phyloP scores from a whole-genome alignment of 2,113 vertebrate genomes.

The Aphyosemion australe region DNA sequence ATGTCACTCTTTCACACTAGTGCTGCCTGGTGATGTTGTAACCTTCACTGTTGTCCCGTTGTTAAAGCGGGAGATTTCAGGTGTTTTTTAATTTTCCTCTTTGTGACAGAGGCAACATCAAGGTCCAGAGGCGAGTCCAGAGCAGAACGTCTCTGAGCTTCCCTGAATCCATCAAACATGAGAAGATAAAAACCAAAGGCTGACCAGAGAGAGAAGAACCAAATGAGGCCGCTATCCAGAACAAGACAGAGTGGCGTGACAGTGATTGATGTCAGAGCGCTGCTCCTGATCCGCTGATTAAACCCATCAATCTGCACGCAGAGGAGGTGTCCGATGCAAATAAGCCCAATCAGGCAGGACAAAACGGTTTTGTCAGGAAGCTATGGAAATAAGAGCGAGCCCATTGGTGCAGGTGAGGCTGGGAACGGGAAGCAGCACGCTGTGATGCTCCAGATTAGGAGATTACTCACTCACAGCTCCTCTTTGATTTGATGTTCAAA shows the following conservation, averaged over 20 bases:
- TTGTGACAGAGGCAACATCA: neutral
- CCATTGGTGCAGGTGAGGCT: conserved; percentile 41
- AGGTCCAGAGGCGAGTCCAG: neutral
- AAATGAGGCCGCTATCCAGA: conserved; percentile 56
- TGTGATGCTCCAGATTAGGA: conserved; percentile 78
- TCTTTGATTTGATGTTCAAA: conserved; percentile 57
- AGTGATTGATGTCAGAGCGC: conserved; percentile 93
- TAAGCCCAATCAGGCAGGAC: conserved; percentile 93
- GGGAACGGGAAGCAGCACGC: conserved; percentile 29
- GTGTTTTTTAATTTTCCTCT: no score
- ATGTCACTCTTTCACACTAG: no score
- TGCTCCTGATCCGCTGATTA: conserved; percentile 97
- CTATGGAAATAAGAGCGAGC: conserved; percentile 79
- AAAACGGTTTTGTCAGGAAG: conserved; percentile 91
- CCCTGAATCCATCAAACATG: conserved; percentile 82
- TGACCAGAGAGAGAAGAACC: conserved; percentile 23
- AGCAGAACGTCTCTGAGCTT: neutral
- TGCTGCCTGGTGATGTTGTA: no score
- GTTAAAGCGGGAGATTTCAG: no score
- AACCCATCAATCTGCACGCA: conserved; percentile 98
- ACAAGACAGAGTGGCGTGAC: conserved; percentile 80
- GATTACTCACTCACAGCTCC: conserved; percentile 75
- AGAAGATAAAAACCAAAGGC: conserved; percentile 51
- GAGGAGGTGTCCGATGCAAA: conserved; percentile 91
- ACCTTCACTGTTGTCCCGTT: no score